phyloP scores from a whole-genome alignment of 2,888 invertebrate species.

The Diplazon laetatorius region DNA sequence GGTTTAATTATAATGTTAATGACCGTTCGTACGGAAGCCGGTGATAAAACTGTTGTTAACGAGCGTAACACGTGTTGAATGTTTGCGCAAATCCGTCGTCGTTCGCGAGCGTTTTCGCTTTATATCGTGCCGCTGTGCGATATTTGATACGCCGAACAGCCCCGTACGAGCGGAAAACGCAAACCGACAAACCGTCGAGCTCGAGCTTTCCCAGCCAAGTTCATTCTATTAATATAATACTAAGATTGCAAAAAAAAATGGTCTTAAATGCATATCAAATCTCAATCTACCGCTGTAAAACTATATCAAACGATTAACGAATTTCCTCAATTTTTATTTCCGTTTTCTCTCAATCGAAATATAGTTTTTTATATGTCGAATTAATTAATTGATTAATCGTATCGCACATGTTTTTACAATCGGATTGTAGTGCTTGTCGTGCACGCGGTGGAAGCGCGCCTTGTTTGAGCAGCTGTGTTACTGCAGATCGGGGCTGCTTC shows the following conservation, averaged over 20 bases:
- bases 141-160: conserved; percentile 47
- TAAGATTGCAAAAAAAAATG: conserved; percentile 13
- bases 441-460: conserved; percentile 52
- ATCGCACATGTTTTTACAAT: conserved; percentile 23
- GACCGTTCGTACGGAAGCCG: conserved; percentile 54
- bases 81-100: conserved; percentile 49
- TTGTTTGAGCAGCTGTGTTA: conserved; percentile 70
- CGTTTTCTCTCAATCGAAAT: too few relatives aligned
- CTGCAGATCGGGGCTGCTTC: conserved; percentile 45
- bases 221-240: too few relatives aligned
- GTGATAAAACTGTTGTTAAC: conserved; percentile 48
- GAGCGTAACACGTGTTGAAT: conserved; percentile 58
- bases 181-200: conserved; percentile 6
- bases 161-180: conserved; percentile 11
- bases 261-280: too few relatives aligned
- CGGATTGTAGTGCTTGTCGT: conserved; percentile 32
- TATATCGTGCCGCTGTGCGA: conserved; percentile 26
- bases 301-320: too few relatives aligned
- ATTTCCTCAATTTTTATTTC: too few relatives aligned
- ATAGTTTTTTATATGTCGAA: conserved; percentile 12
- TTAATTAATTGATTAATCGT: conserved; percentile 50
- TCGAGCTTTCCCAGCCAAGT: too few relatives aligned
- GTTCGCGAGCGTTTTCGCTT: conserved; percentile 28
- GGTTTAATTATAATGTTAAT: conserved; percentile 60
- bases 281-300: too few relatives aligned